Conservation (phyloP, 2,888 invertebrate genomes). For the Taphrorychus bicolor region DNA sequence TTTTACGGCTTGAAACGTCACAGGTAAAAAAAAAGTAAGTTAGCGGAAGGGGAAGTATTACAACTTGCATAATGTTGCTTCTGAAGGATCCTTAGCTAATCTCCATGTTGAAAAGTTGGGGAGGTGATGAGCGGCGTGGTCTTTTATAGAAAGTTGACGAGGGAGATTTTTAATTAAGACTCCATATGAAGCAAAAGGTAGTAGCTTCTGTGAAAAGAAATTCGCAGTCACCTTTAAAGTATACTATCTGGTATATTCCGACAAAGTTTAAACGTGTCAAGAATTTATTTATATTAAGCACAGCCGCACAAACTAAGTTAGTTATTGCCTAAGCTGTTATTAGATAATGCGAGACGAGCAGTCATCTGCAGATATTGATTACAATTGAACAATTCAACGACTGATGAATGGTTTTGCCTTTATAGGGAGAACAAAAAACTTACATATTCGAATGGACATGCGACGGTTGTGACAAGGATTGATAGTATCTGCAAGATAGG, state of each 20-base stretch:
- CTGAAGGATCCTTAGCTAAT: slow-evolving; percentile 19
- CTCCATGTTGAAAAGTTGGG: not conserved
- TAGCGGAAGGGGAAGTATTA: slow-evolving; percentile 3
- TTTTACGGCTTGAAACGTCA: slow-evolving; percentile 24
- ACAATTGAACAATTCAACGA: not conserved
- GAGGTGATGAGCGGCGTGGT: too few relatives aligned
- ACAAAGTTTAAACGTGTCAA: too few relatives aligned
- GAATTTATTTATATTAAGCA: too few relatives aligned
- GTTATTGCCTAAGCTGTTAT: too few relatives aligned
- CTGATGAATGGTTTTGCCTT: not conserved
- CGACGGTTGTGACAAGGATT: not conserved
- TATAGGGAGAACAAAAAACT: not conserved
- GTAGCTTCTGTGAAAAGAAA: not conserved
- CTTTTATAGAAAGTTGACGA: not conserved
- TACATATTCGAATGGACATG: not conserved
- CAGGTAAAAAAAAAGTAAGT: slow-evolving; percentile 11
- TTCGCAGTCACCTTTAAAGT: too few relatives aligned
- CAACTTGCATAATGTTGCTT: slow-evolving; percentile 13
- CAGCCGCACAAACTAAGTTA: too few relatives aligned
- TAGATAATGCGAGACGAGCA: too few relatives aligned
- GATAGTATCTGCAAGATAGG: not conserved
- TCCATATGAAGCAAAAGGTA: not conserved
- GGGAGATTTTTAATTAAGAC: not conserved
- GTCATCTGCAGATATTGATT: not conserved
- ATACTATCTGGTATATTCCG: too few relatives aligned